Evolutionary conservation across 2,797 vertebrate species (phyloP).

Genomic region (Danionella dracula): DNA sequence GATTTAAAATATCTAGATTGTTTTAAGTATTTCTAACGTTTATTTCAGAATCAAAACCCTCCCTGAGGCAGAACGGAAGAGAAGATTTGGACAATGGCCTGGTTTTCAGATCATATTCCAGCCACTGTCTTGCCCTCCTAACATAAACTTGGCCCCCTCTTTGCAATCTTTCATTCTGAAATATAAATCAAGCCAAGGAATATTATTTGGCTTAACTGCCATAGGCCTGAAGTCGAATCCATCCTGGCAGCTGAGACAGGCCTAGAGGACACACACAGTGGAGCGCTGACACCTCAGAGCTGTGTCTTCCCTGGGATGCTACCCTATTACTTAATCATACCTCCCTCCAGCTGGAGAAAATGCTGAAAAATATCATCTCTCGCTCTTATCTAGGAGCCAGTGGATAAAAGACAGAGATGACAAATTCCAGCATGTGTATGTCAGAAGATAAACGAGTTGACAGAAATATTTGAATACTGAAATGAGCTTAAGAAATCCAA

Average conservation of each 20-base stretch:
- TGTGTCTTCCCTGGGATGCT: constrained; percentile 42
- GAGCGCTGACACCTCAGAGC: constrained; percentile 20
- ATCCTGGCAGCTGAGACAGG: constrained; percentile 8
- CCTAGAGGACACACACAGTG: constrained; percentile 35
- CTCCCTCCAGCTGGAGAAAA: constrained; percentile 50
- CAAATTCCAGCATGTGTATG: constrained; percentile 46
- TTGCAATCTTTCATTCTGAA: constrained; percentile 57
- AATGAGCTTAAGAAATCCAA: constrained; percentile 35
- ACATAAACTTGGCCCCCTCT: constrained; percentile 57
- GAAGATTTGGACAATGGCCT: constrained; percentile 6
- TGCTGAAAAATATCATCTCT: constrained; percentile 43
- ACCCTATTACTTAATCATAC: constrained; percentile 49
- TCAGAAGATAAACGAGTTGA: constrained; percentile 47
- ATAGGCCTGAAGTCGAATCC: constrained; percentile 39
- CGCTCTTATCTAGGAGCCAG: constrained; percentile 34
- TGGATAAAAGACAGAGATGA: constrained; percentile 41
- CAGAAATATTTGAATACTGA: constrained; percentile 36
- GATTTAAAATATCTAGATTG: too few relatives aligned
- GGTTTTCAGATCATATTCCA: constrained; percentile 29
- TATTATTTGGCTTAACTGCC: constrained; percentile 23
- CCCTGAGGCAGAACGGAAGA: too few relatives aligned
- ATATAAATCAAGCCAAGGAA: constrained; percentile 53
- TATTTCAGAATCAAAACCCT: too few relatives aligned
- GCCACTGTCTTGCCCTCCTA: constrained; percentile 44
- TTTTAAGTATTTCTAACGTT: too few relatives aligned